These are phyloP conservation scores for Crotalus tigris DNA, from an alignment of 2,113 vertebrate genomes.

Conservation along the genomic window DNA sequence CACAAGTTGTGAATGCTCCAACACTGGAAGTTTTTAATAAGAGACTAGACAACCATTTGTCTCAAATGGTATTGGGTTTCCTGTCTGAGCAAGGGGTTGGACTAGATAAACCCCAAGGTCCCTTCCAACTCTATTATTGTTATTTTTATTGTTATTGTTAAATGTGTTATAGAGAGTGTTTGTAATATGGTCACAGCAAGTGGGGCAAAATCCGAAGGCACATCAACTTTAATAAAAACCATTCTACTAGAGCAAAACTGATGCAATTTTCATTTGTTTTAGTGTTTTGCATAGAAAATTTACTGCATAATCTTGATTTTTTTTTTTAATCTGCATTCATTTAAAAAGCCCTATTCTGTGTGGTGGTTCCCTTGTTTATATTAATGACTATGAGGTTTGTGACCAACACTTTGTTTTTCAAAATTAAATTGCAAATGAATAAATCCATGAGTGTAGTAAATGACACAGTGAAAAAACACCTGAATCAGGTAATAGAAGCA, in stretches of 20 bases:
- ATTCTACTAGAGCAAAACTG: neutral
- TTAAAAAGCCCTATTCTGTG: neutral
- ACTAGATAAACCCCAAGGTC: too few species aligned
- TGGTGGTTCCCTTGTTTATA: neutral
- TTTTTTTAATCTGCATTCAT: neutral
- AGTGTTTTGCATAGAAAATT: neutral
- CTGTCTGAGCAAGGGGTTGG: too few species aligned
- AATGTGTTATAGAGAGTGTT: neutral
- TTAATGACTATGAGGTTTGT: neutral
- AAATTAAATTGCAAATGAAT: neutral
- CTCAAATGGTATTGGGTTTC: too few species aligned
- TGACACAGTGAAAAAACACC: neutral
- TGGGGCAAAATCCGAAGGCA: neutral
- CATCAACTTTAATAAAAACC: neutral
- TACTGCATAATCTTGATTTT: neutral
- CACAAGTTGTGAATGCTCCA: too few species aligned
- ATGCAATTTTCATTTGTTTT: neutral
- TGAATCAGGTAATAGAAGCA: neutral
- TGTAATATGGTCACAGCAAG: neutral
- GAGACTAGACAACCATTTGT: too few species aligned
- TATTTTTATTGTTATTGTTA: too few species aligned
- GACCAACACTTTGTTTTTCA: neutral
- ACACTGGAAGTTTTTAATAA: too few species aligned
- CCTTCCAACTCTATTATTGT: too few species aligned
- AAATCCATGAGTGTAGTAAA: neutral